These are phyloP conservation scores for Lophochroa leadbeateri DNA, from an alignment of 2,113 vertebrate species.

Conservation along the genomic window DNA sequence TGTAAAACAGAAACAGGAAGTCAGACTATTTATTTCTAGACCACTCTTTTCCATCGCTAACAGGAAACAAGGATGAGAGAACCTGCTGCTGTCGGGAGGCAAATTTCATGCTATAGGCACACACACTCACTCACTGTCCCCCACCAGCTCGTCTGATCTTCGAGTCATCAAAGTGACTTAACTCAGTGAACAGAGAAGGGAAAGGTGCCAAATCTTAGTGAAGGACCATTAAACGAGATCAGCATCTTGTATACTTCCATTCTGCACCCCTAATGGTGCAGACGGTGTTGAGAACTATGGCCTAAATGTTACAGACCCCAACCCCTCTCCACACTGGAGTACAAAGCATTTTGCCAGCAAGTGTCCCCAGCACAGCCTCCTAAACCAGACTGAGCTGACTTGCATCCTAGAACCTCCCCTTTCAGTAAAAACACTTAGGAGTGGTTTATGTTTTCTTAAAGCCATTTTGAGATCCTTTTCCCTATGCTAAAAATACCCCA, in stretches of 20 bases:
- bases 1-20: constrained; percentile 54
- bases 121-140: neutral
- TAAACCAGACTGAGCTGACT: neutral
- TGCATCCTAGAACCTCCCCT: neutral
- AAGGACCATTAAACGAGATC: neutral
- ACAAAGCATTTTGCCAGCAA: neutral
- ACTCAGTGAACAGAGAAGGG: neutral
- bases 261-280: neutral
- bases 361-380: neutral
- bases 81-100: neutral
- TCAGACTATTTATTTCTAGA: neutral
- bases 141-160: neutral
- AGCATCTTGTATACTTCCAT: neutral
- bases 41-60: neutral
- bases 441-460: neutral
- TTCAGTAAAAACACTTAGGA: neutral
- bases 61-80: neutral
- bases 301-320: neutral
- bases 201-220: neutral
- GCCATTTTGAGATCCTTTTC: neutral
- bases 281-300: neutral
- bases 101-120: neutral
- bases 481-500: neutral
- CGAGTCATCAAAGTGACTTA: neutral
- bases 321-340: accelerated